Evolutionary conservation across 2,797 vertebrate species (phyloP), one percentile per base, ranked within the genome.

Genomic region (Melanitta fusca): DNA sequence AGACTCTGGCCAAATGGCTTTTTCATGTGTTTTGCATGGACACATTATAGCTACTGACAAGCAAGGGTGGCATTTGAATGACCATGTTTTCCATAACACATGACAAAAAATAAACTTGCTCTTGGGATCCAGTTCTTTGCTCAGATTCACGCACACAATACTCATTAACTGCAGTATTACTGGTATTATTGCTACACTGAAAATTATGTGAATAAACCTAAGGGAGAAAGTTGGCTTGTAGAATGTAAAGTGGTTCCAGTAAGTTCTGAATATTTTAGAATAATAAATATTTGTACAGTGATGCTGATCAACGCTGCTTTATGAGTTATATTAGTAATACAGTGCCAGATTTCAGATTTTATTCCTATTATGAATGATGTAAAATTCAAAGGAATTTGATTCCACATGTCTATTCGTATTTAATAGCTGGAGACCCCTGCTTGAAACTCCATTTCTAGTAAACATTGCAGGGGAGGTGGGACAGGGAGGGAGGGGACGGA

Each of bases 261-360:
- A 94, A 97, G 81, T 84, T 66, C 39, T 81, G 77, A 95, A 88
- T 91, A 94, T 82, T 90, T 94, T 73, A 93, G 77, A 86, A 80
- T 94, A 84, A 95, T 95, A 96, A 96, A 97, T 95, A 95, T 86
- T 97, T 96, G 82, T 54, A 89, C 58, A 85, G 77, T 96, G 85
- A 93, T 91, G 91, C 11, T 64, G 64, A 82, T 90, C 82, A 85
- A 19, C 1, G 0, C 36, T 54, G 39, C 70, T 88, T 89, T 95
- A 71, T 88, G 89, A 93, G 66, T 79, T 89, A 57, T 49, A 79
- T 82, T 71, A 85, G 60, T 61, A 86, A 73, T 30, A 58, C 6
- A 56, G 62, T 53, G 71, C 60, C 89, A 91, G 78, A 85, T 80
- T 86, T 84, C 57, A 88, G 80, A 69, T 86, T 83, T 86, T 75